Base-by-base conservation (phyloP, 2,888 invertebrate species). In the Epinotia bilunana region DNA sequence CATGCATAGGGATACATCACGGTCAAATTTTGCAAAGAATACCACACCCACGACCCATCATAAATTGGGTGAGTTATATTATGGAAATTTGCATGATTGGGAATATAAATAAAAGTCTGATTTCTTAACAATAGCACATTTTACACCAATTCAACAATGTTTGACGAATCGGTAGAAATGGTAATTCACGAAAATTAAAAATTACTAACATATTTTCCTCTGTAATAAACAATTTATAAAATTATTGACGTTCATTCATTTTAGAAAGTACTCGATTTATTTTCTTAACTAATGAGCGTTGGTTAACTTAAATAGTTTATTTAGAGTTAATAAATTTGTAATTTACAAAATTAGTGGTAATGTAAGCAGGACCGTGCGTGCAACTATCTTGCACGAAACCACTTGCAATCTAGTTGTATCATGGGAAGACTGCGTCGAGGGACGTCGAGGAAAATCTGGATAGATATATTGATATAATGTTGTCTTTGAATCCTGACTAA, bases 81-180 rank as follows among this genome's bases (percentile, higher is more conserved):
- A 39, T 39, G 39, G 39, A 16, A 7, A 20, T 46, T 46, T 43
- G 20, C 2, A 20, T 63, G 20, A 20, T 20, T 20, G 20, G 7
- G n/a, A 2, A 67, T 20, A 39, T 18, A 33, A n/a, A n/a, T 39
- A 13, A 28, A 46, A 43, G 69, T 69, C 58, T 60, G 58, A 69
- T 69, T 58, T 69, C 58, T 46, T 23, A 46, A 69, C 23, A 69
- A 58, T 7, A 11, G 33, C 33, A 49, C n/a, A 58, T 58, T 69
- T 55, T 20, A 55, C 33, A 20, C 18, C 18, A 28, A 53, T 49
- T 33, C 33, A 12, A 7, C 5, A 39, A 13, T 16, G n/a, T 16
- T n/a, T 39, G 11, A 43, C 23, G 33, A 23, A 69, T 60, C 6
- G 46, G n/a, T 46, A 46, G 6, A 46, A 46, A 69, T 43, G 16